Percentiles rank a stretch among this genome's conserved stretches.
These are phyloP conservation scores for Thysanoteuthis rhombus DNA, from an alignment of 2,888 invertebrate genomes.

Conservation along the genomic window DNA sequence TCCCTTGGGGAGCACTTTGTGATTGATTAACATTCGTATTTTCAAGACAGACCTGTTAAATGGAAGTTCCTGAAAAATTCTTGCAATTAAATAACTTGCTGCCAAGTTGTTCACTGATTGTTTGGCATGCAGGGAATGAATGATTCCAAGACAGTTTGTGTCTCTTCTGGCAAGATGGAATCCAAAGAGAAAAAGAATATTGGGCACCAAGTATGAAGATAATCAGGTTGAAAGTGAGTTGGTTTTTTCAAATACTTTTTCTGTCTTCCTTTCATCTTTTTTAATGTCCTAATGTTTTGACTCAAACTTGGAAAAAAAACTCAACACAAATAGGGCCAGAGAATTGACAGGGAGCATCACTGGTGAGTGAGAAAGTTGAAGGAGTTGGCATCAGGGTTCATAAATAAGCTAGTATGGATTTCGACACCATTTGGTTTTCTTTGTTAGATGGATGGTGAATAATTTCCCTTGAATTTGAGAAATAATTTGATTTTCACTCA, in stretches of 20 bases:
- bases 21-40: not conserved
- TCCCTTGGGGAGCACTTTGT: not conserved
- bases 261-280: not conserved
- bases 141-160: not conserved
- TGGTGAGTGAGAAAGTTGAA: too few relatives aligned
- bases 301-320: too few relatives aligned
- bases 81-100: not conserved
- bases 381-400: too few relatives aligned
- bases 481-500: too few relatives aligned
- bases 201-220: not conserved
- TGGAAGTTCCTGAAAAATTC: conserved; percentile 12
- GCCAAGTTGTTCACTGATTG: conserved; percentile 12
- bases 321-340: too few relatives aligned
- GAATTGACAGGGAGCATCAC: too few relatives aligned
- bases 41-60: not conserved
- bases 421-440: too few relatives aligned
- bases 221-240: not conserved
- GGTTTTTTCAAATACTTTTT: not conserved
- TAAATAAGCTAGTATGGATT: too few relatives aligned
- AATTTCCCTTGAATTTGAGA: too few relatives aligned
- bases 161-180: not conserved
- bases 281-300: not conserved
- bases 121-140: conserved; percentile 12
- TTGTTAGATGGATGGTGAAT: too few relatives aligned
- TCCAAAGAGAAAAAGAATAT: not conserved